A percentile compares a stretch with the other conserved stretches of the same genome.
These are phyloP conservation scores for Pipa parva DNA, from an alignment of 2,113 vertebrate species.

Conservation along the genomic window DNA sequence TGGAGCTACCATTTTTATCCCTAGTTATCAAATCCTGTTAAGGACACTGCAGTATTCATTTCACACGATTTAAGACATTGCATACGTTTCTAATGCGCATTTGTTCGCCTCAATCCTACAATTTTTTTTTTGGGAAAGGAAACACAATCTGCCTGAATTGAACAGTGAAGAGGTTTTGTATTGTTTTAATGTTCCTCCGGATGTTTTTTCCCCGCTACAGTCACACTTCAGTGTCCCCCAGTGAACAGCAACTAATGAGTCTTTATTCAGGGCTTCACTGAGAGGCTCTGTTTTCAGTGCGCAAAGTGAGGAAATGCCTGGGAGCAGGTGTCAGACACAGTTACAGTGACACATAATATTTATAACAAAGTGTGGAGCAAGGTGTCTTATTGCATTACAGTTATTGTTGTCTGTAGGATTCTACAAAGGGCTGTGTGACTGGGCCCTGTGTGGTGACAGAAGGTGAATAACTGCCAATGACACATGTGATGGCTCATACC, in stretches of 20 bases:
- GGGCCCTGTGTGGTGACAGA: too few relatives aligned
- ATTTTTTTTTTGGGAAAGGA: too few relatives aligned
- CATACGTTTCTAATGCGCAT: too few relatives aligned
- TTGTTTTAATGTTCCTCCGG: too few relatives aligned
- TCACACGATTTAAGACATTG: too few relatives aligned
- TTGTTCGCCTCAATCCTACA: too few relatives aligned
- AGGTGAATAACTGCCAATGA: constrained; percentile 2
- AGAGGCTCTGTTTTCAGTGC: neutral
- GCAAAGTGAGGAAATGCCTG: constrained; percentile 36
- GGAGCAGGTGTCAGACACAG: constrained; percentile 35
- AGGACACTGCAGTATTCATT: too few relatives aligned
- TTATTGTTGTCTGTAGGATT: neutral
- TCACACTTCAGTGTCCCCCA: neutral
- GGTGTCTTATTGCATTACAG: constrained; percentile 26
- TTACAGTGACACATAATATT: constrained; percentile 40
- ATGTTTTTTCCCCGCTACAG: neutral
- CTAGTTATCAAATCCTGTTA: too few relatives aligned
- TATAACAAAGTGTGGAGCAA: constrained; percentile 29
- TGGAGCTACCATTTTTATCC: too few relatives aligned
- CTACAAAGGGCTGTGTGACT: neutral
- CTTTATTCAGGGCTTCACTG: constrained; percentile 6
- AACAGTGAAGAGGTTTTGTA: too few relatives aligned
- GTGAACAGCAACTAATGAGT: constrained; percentile 1
- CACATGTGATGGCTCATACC: neutral
- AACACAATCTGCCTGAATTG: too few relatives aligned